Evolutionary conservation across 2,888 invertebrate species (phyloP), one percentile per base, ranked within the genome.

Genomic region (Vanessa cardui): DNA sequence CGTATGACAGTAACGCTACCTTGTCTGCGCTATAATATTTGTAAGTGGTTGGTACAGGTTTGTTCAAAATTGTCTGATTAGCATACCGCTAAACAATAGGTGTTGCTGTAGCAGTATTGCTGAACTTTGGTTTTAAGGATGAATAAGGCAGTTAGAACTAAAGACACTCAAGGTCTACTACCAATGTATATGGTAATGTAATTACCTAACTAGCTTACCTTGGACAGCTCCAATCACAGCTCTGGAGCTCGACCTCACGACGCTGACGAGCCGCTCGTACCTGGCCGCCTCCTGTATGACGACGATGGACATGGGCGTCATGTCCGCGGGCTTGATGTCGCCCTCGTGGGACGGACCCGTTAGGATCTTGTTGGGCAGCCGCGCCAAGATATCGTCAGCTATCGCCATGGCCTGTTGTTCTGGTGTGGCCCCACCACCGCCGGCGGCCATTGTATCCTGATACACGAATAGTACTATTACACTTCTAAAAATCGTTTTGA

Each of bases 291-390:
- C 97, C 85, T 97, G 97, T 5, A 98, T 96, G 63, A 98, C 93
- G 0, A 98, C 98, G 1, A 98, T 98, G 80, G 98, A 98, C 97
- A 98, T 97, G 77, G 98, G 98, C 12, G 93, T 98, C 97, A 85
- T 95, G 88, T 89, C 98, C 94, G 75, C 93, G 83, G 67, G 97
- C 96, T 66, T 98, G 95, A 93, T 96, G 96, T 88, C 96, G 93
- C 83, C 94, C 86, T 81, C 95, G 89, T 64, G 96, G 90, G 74
- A 92, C 80, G 81, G 96, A 89, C 76, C 97, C 82, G 90, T 95
- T 93, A 90, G 94, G 95, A 87, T 88, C 72, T 96, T 94, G 33
- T 85, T 83, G 0, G 98, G 98, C 33, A 98, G 88, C 79, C 96
- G 96, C 7, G 92, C 86, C 12, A 98, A 86, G 71, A 98, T 96